Conservation (phyloP, 1,140 invertebrate genomes). For the Bombus breviceps region DNA sequence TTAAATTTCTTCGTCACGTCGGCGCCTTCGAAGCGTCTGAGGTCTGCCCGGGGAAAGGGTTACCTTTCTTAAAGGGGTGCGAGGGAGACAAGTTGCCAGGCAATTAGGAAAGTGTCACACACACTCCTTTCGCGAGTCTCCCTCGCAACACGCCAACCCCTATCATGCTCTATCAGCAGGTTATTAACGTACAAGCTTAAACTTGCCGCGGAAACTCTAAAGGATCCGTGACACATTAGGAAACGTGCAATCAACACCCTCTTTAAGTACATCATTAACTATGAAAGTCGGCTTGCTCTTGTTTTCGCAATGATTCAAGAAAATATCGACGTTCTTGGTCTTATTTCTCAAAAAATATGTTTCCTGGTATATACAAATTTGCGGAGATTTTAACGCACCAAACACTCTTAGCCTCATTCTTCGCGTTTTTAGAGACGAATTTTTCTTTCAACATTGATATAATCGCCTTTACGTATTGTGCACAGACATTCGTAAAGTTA, state of each 20-base stretch:
- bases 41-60: conserved; percentile 52
- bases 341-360: too few species aligned
- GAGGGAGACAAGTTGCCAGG: conserved; percentile 62
- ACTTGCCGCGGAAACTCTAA: conserved; percentile 52
- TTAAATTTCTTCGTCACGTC: conserved; percentile 32
- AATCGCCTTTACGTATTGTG: too few species aligned
- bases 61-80: conserved; percentile 66
- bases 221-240: conserved; percentile 45
- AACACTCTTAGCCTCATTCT: too few species aligned
- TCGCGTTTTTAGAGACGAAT: too few species aligned
- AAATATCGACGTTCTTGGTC: too few species aligned
- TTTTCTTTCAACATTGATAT: too few species aligned
- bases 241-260: conserved; percentile 31
- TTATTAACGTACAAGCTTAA: conserved; percentile 66
- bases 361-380: too few species aligned
- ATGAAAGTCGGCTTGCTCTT: neutral
- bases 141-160: conserved; percentile 61
- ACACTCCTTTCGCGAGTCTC: conserved; percentile 70
- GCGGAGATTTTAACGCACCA: too few species aligned
- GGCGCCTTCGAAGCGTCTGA: conserved; percentile 35
- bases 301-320: neutral
- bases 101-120: conserved; percentile 73
- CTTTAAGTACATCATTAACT: neutral
- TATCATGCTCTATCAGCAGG: conserved; percentile 68
- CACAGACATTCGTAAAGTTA: too few species aligned